phyloP scores from a whole-genome alignment of 2,888 invertebrate species.

The Hirudinaria manillensis region DNA sequence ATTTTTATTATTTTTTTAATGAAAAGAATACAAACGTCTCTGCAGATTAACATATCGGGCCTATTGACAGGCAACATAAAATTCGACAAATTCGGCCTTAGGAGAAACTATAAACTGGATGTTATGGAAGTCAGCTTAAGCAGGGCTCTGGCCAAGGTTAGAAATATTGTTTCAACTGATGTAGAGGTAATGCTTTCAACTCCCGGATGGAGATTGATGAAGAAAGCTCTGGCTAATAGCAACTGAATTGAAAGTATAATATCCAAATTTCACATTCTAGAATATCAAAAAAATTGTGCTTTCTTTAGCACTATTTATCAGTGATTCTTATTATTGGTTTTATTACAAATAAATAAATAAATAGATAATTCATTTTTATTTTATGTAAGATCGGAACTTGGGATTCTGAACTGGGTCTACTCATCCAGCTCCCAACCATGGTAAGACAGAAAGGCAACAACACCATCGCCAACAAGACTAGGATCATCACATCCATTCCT shows the following conservation, averaged over 20 bases:
- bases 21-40: neutral
- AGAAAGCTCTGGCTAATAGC: too few relatives aligned
- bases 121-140: constrained; percentile 45
- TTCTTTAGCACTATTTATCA: too few relatives aligned
- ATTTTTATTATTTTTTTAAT: neutral
- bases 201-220: too few relatives aligned
- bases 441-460: constrained; percentile 22
- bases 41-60: constrained; percentile 44
- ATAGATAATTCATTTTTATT: too few relatives aligned
- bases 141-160: constrained; percentile 38
- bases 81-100: constrained; percentile 45
- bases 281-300: too few relatives aligned
- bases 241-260: too few relatives aligned
- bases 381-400: constrained; percentile 34
- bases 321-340: too few relatives aligned
- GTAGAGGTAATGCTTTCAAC: too few relatives aligned
- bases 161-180: neutral
- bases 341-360: too few relatives aligned
- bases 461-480: constrained; percentile 36
- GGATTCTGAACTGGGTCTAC: constrained; percentile 27
- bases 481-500: constrained; percentile 35
- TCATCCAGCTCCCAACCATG: constrained; percentile 8
- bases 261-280: too few relatives aligned
- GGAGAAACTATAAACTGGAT: constrained; percentile 44
- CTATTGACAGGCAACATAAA: constrained; percentile 47